These are phyloP conservation scores for Falco peregrinus DNA, from an alignment of 2,797 vertebrate genomes.

Conservation along the genomic window DNA sequence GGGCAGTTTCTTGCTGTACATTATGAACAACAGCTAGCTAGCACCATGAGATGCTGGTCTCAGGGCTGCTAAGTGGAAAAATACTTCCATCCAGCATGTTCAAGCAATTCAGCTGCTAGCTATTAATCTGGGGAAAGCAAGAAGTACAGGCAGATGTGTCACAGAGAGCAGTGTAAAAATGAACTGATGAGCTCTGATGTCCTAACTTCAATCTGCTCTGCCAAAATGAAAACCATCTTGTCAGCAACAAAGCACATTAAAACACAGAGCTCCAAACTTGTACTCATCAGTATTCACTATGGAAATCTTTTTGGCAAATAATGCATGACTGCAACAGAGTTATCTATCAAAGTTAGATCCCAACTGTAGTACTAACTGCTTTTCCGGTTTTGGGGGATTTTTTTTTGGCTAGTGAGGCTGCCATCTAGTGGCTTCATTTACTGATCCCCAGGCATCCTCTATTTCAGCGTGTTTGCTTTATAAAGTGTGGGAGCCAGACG, in stretches of 20 bases:
- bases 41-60: not conserved
- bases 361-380: not conserved
- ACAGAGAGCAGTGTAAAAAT: not conserved
- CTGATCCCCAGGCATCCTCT: not conserved
- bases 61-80: not conserved
- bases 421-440: conserved; percentile 30
- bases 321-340: not conserved
- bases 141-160: not conserved
- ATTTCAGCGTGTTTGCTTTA: not conserved
- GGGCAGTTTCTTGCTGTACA: not conserved
- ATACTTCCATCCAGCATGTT: not conserved
- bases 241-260: not conserved
- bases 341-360: not conserved
- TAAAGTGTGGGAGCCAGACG: not conserved
- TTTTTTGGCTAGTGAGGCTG: not conserved
- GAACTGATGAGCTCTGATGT: not conserved
- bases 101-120: not conserved
- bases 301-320: not conserved
- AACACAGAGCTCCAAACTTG: not conserved
- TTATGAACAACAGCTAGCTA: not conserved
- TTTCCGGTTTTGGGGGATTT: not conserved
- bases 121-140: not conserved
- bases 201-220: not conserved
- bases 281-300: not conserved
- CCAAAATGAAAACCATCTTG: not conserved